A percentile compares a stretch with the other conserved stretches of the same genome.
Conservation (phyloP, 1,140 invertebrate species). For the Hylaeus anthracinus region DNA sequence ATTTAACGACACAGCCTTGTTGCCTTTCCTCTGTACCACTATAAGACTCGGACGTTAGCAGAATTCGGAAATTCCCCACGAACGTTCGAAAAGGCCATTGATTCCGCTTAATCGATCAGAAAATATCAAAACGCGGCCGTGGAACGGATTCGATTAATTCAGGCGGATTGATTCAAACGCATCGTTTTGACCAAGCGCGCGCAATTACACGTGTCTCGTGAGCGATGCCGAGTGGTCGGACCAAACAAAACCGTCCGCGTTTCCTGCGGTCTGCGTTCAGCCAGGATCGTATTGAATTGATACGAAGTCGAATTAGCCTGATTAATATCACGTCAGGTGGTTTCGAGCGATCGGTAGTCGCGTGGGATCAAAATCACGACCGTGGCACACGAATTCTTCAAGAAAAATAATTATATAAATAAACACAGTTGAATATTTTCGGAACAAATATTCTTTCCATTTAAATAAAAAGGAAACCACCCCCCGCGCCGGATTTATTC, state of each 20-base stretch:
- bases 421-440: no score
- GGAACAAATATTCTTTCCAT: no score
- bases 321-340: constrained; percentile 40
- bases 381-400: no score
- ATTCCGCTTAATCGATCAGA: constrained; percentile 31
- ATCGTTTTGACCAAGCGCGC: constrained; percentile 12
- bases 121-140: constrained; percentile 29
- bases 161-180: constrained; percentile 22
- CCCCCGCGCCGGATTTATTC: no score
- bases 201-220: constrained; percentile 35
- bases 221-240: constrained; percentile 15
- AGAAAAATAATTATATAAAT: no score
- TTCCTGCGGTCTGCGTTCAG: neutral
- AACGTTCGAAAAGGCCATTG: constrained; percentile 19
- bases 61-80: no score
- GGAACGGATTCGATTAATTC: constrained; percentile 38
- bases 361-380: no score
- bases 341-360: no score
- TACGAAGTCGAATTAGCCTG: constrained; percentile 35
- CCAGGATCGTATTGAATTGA: constrained; percentile 36
- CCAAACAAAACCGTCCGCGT: constrained; percentile 37
- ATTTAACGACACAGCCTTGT: no score
- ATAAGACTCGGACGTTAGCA: no score
- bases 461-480: no score
- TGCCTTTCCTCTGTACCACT: no score